These are phyloP conservation scores for Chiridota heheva DNA, from an alignment of 35 echinoderm and acorn worm genomes.

Conservation along the genomic window DNA sequence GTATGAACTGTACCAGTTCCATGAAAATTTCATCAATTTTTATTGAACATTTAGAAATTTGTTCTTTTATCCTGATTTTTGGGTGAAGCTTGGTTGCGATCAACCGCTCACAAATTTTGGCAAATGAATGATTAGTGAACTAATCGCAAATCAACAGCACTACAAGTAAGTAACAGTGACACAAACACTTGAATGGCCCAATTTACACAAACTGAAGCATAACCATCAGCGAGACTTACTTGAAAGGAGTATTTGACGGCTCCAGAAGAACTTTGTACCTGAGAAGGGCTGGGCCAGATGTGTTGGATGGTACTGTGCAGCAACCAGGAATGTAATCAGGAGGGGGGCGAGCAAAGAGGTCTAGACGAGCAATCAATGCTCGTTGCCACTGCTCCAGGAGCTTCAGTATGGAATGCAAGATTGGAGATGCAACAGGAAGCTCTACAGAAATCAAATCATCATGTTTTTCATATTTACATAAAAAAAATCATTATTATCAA, in stretches of 20 bases:
- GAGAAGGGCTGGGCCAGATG: slow-evolving; percentile 77
- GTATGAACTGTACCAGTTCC: too few species aligned
- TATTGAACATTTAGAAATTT: too few species aligned
- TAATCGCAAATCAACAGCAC: too few species aligned
- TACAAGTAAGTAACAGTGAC: too few species aligned
- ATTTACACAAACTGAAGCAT: too few species aligned
- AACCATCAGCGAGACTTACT: too few species aligned
- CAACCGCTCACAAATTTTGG: too few species aligned
- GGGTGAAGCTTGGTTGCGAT: too few species aligned
- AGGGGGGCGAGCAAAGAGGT: slow-evolving; percentile 90
- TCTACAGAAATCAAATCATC: slow-evolving; percentile 46
- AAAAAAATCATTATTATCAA: background rate
- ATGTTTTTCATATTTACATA: background rate
- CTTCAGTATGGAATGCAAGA: slow-evolving; percentile 88
- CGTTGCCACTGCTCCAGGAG: slow-evolving; percentile 93
- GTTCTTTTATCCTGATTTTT: too few species aligned
- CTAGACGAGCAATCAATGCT: slow-evolving; percentile 69
- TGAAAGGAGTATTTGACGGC: slow-evolving; percentile 93
- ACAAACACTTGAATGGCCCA: too few species aligned
- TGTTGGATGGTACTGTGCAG: slow-evolving; percentile 37
- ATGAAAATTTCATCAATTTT: too few species aligned
- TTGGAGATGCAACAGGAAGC: slow-evolving; percentile 84
- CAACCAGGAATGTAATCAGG: slow-evolving; percentile 81
- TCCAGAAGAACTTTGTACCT: slow-evolving; percentile 93
- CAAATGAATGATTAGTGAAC: too few species aligned